Conservation (phyloP, 1,140 invertebrate species). For the Uloborus diversus region DNA sequence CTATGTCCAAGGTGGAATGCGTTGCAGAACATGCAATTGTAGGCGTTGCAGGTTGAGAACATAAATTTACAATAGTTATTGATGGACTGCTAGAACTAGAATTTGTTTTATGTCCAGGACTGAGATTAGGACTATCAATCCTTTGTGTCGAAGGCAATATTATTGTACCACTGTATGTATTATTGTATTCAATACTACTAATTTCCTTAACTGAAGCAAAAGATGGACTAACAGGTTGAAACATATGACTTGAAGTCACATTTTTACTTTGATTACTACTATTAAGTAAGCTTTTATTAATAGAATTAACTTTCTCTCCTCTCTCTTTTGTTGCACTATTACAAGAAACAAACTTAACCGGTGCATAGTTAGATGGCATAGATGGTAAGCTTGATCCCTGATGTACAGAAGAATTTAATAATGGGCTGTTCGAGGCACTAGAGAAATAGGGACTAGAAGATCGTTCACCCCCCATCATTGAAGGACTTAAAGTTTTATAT, state of each 20-base stretch:
- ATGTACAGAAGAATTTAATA: slow-evolving; percentile 25
- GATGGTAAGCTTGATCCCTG: slow-evolving; percentile 48
- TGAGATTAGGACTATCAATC: slow-evolving; percentile 29
- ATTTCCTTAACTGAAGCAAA: neutral
- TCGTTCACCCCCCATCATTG: slow-evolving; percentile 51
- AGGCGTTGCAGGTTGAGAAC: slow-evolving; percentile 35
- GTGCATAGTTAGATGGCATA: slow-evolving; percentile 48
- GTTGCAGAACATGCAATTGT: slow-evolving; percentile 1
- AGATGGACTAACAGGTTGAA: slow-evolving; percentile 58
- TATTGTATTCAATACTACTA: slow-evolving; percentile 4
- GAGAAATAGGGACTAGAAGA: slow-evolving; percentile 58
- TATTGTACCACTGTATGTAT: slow-evolving; percentile 23
- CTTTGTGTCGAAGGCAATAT: slow-evolving; percentile 22
- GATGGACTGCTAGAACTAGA: slow-evolving; percentile 20
- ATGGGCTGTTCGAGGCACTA: slow-evolving; percentile 59
- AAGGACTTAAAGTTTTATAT: slow-evolving; percentile 53
- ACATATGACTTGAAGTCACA: slow-evolving; percentile 33
- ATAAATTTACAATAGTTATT: slow-evolving; percentile 29
- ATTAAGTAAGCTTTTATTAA: slow-evolving; percentile 43
- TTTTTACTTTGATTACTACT: slow-evolving; percentile 43
- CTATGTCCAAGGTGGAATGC: slow-evolving; percentile 63
- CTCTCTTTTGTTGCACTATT: neutral
- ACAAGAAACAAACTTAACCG: slow-evolving; percentile 12
- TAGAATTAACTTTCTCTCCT: slow-evolving; percentile 18
- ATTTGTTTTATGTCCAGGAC: slow-evolving; percentile 31